Conservation (phyloP, 2,888 invertebrate species). For the Pharmacophagus antenor region DNA sequence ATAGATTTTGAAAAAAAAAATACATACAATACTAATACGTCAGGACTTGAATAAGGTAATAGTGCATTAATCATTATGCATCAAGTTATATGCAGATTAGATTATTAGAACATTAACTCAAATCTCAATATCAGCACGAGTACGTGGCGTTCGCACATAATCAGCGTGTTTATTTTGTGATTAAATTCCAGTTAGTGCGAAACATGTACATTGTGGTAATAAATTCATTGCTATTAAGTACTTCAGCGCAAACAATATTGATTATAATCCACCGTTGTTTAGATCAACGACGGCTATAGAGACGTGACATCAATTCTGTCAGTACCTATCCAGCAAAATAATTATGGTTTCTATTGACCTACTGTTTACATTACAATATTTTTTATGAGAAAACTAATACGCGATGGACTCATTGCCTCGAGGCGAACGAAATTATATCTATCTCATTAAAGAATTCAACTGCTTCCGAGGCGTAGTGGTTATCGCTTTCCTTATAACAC, state of each 20-base stretch:
- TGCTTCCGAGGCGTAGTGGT: no score
- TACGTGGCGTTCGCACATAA: conserved; percentile 1
- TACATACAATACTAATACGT: no score
- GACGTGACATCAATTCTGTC: not conserved
- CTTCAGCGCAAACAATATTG: not conserved
- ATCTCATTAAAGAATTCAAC: no score
- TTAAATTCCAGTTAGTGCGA: conserved; percentile 10
- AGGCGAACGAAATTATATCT: no score
- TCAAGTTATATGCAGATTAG: conserved; percentile 17
- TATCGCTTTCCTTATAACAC: no score
- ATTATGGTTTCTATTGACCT: not conserved
- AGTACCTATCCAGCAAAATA: not conserved
- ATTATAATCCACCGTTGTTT: not conserved
- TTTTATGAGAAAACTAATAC: not conserved
- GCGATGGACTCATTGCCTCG: not conserved
- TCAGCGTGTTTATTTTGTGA: conserved; percentile 19
- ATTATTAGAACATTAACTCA: conserved; percentile 12
- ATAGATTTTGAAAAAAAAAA: no score
- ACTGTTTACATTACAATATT: not conserved
- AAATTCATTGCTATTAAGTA: conserved; percentile 9
- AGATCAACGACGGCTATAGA: not conserved
- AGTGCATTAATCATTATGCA: no score
- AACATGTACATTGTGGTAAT: conserved; percentile 10
- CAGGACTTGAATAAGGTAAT: no score
- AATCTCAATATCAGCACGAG: conserved; percentile 15